phyloP scores from a whole-genome alignment of 2,113 vertebrate species.

The Symphodus melops region DNA sequence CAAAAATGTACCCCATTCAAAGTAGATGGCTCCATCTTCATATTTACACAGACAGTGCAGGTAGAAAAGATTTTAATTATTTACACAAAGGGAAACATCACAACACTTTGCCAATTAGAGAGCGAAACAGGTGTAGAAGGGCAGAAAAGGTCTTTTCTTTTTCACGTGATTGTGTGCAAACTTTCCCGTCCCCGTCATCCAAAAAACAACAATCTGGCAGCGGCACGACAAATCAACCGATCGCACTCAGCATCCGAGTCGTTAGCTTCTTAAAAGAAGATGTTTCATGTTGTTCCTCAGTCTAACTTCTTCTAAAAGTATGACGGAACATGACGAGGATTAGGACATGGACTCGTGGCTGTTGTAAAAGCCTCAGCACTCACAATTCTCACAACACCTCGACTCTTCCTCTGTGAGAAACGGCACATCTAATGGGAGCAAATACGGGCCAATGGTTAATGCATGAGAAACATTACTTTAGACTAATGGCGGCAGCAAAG shows the following conservation, averaged over 20 bases:
- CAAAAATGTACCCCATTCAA: too few relatives aligned
- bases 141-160: constrained; percentile 51
- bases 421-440: constrained; percentile 59
- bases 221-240: constrained; percentile 56
- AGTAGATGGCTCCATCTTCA: constrained; percentile 39
- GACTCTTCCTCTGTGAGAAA: constrained; percentile 38
- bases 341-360: constrained; percentile 23
- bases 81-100: constrained; percentile 50
- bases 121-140: constrained; percentile 44
- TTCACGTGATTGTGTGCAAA: constrained; percentile 40
- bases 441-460: constrained; percentile 70
- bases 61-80: constrained; percentile 47
- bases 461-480: constrained; percentile 64
- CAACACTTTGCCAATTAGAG: constrained; percentile 50
- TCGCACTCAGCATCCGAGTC: constrained; percentile 47
- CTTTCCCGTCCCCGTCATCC: constrained; percentile 51
- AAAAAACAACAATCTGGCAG: constrained; percentile 56
- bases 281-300: constrained; percentile 51
- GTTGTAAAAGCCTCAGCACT: constrained; percentile 22
- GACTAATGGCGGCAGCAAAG: constrained; percentile 67
- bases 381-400: constrained; percentile 44
- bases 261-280: constrained; percentile 33
- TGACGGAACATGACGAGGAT: constrained; percentile 22
- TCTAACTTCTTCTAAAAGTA: constrained; percentile 24
- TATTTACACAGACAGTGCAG: constrained; percentile 6